Evolutionary conservation across 2,888 invertebrate species (phyloP).

Genomic region (Gasteruption jaculator): DNA sequence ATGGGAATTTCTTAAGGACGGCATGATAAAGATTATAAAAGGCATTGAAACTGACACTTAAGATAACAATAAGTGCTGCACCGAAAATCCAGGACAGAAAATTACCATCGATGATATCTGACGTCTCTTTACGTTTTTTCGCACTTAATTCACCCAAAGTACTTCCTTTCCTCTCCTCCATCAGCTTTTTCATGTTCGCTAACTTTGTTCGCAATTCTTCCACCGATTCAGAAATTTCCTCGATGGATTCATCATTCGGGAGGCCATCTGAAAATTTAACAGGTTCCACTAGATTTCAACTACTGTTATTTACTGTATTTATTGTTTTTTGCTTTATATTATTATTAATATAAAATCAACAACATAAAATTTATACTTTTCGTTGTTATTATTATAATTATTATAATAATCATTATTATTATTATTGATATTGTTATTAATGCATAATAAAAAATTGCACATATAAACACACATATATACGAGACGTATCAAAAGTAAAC

Average conservation of each 20-base stretch:
- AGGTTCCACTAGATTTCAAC: too few species aligned
- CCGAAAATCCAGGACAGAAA: slow-evolving; percentile 81
- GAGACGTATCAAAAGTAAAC: too few species aligned
- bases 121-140: slow-evolving; percentile 41
- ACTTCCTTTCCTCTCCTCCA: slow-evolving; percentile 66
- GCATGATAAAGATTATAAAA: slow-evolving; percentile 80
- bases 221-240: slow-evolving; percentile 63
- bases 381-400: too few species aligned
- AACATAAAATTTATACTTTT: too few species aligned
- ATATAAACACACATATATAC: too few species aligned
- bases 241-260: slow-evolving; percentile 35
- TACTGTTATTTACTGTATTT: too few species aligned
- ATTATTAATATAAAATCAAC: slow-evolving; percentile 1
- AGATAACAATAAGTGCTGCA: slow-evolving; percentile 70
- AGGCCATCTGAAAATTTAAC: slow-evolving; percentile 30
- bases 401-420: too few species aligned
- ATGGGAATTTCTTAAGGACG: slow-evolving; percentile 77
- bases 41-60: slow-evolving; percentile 78
- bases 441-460: too few species aligned
- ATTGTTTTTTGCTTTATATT: neutral
- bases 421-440: too few species aligned
- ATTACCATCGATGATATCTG: slow-evolving; percentile 70
- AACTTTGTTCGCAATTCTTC: slow-evolving; percentile 75
- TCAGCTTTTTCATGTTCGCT: slow-evolving; percentile 74
- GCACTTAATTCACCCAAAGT: slow-evolving; percentile 53